Evolutionary conservation across 2,113 vertebrate genomes (phyloP).

Genomic region (Ancistrus triradiatus): DNA sequence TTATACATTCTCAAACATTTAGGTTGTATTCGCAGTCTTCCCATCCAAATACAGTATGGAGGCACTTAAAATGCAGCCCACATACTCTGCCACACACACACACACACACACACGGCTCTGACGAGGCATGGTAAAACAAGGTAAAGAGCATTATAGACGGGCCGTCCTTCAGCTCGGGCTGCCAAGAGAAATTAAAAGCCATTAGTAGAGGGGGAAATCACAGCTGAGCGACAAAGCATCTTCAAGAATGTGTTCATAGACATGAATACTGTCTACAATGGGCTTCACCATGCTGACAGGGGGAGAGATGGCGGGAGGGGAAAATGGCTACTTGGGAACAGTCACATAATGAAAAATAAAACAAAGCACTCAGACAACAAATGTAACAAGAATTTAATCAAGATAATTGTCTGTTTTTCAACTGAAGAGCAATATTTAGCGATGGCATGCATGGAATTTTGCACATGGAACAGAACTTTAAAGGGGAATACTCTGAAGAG

Average conservation of each 20-base stretch:
- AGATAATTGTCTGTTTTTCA: constrained; percentile 58
- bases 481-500: constrained; percentile 81
- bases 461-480: constrained; percentile 91
- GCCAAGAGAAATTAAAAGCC: constrained; percentile 70
- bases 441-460: constrained; percentile 90
- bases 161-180: constrained; percentile 63
- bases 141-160: constrained; percentile 62
- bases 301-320: constrained; percentile 77
- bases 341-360: constrained; percentile 72
- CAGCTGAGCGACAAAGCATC: constrained; percentile 76
- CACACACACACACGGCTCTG: constrained; percentile 45
- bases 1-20: constrained; percentile 44
- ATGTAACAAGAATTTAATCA: constrained; percentile 83
- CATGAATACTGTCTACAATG: constrained; percentile 80
- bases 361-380: constrained; percentile 83
- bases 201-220: constrained; percentile 74
- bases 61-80: constrained; percentile 57
- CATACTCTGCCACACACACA: constrained; percentile 62
- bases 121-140: constrained; percentile 63
- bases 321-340: constrained; percentile 76
- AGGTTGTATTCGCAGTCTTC: constrained; percentile 50
- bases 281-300: constrained; percentile 81
- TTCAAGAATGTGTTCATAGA: constrained; percentile 74
- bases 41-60: constrained; percentile 54
- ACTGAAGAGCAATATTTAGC: constrained; percentile 83